Evolutionary conservation across 2,113 vertebrate genomes (phyloP).

Genomic region (Nansenia antarctica): DNA sequence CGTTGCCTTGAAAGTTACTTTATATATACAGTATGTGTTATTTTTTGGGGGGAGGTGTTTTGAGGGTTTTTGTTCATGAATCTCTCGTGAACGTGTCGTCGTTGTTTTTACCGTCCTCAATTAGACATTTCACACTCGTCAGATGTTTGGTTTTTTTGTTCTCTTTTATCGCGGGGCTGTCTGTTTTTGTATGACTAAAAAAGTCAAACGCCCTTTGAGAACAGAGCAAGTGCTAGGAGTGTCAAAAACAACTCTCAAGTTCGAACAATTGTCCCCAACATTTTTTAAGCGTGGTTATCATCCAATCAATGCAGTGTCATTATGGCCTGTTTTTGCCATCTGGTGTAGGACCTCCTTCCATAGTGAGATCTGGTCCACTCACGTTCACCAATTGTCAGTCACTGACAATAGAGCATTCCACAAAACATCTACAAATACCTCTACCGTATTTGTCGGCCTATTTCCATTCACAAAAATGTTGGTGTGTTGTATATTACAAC

Average conservation of each 20-base stretch:
- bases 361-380: not conserved
- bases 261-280: too few species aligned
- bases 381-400: slow-evolving; percentile 1
- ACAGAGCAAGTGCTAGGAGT: not conserved
- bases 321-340: not conserved
- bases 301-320: not conserved
- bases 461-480: not conserved
- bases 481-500: too few species aligned
- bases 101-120: slow-evolving; percentile 9
- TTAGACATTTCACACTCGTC: slow-evolving; percentile 29
- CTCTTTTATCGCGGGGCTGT: too few species aligned
- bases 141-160: too few species aligned
- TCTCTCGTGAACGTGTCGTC: not conserved
- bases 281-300: not conserved
- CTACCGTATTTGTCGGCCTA: not conserved
- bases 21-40: not conserved
- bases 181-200: not conserved
- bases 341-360: not conserved
- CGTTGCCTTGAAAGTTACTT: slow-evolving; percentile 11
- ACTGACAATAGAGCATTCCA: not conserved
- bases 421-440: not conserved
- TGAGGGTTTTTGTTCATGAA: too few species aligned
- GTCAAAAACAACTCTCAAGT: not conserved
- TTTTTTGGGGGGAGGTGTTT: not conserved
- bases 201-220: not conserved